Percentiles rank a stretch among this genome's conserved stretches.
These are phyloP conservation scores for Corbicula japonica DNA, from an alignment of 2,888 invertebrate genomes.

Conservation along the genomic window DNA sequence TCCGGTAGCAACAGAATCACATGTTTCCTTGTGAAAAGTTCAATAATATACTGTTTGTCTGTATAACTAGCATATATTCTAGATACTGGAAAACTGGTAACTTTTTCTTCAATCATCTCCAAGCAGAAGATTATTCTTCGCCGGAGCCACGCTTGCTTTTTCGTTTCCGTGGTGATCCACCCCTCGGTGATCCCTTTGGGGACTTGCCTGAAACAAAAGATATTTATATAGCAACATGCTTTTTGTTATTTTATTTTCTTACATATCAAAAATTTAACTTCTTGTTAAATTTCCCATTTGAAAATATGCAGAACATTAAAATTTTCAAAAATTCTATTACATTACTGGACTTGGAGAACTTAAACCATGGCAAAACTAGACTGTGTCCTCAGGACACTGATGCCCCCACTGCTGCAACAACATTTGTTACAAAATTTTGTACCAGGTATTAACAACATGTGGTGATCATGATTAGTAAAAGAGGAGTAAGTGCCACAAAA, in stretches of 20 bases:
- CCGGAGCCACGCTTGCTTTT: constrained; percentile 81
- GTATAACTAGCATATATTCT: constrained; percentile 70
- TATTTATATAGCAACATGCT: neutral
- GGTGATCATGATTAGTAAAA: no score
- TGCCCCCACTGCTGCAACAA: no score
- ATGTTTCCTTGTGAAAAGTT: constrained; percentile 77
- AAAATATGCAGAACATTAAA: no score
- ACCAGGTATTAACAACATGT: no score
- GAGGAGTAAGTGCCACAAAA: no score
- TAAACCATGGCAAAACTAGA: no score
- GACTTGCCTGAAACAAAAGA: constrained; percentile 80
- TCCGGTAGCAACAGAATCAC: constrained; percentile 63
- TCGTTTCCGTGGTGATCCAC: constrained; percentile 80
- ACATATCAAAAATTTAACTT: no score
- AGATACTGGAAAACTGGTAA: constrained; percentile 63
- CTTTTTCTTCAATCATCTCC: constrained; percentile 58
- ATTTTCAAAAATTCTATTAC: no score
- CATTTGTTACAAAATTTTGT: no score
- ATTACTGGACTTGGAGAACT: no score
- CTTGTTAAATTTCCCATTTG: no score
- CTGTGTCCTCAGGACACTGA: no score
- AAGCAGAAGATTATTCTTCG: constrained; percentile 73
- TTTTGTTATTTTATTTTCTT: neutral
- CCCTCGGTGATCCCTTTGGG: constrained; percentile 84
- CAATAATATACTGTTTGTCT: constrained; percentile 69